Evolutionary conservation across 2,113 vertebrate species (phyloP), one percentile per base, ranked within the genome.

Genomic region (Barbus barbus): DNA sequence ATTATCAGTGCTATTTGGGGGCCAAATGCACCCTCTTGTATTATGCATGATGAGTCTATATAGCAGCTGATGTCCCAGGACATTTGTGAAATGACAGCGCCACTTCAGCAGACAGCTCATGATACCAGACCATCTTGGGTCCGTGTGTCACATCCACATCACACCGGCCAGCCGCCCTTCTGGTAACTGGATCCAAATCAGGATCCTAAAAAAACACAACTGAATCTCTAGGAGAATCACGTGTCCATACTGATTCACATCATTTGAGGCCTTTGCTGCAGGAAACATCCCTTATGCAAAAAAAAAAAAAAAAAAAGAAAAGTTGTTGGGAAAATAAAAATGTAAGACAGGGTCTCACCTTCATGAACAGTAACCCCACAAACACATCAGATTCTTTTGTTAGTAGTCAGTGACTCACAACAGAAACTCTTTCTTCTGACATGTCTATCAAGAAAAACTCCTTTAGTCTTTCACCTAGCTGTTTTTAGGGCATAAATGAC

Each of bases 1-100:
- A 93, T 83, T 5, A 18, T 22, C 73, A 51, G 63, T 38, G 81
- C 90, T 92, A 94, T 92, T 93, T 91, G 86, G 89, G 90, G 90
- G 80, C 61, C 85, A 82, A 81, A 93, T 88, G 90, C 86, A 82
- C 72, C 24, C n/a, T 90, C 87, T 88, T 94, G 73, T 93, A 94
- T 93, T 89, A 93, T 94, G 88, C 87, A 93, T 92, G 92, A 89
- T 11, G 81, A 80, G 85, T 88, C 89, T 90, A 81, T 91, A 90
- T 91, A 92, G 84, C 87, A 90, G 88, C 73, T 87, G 87, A 89
- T 84, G 90, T 89, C 89, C 84, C 76, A 78, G 85, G 12, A 53
- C 81, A 53, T 88, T 82, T 61, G 83, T 87, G 81, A 87, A 91
- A 86, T 87, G 88, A 87, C 89, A 89, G 83, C 75, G 22, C 44